These are phyloP conservation scores for Stramonita haemastoma DNA, from an alignment of 2,888 invertebrate genomes.

Conservation along the genomic window DNA sequence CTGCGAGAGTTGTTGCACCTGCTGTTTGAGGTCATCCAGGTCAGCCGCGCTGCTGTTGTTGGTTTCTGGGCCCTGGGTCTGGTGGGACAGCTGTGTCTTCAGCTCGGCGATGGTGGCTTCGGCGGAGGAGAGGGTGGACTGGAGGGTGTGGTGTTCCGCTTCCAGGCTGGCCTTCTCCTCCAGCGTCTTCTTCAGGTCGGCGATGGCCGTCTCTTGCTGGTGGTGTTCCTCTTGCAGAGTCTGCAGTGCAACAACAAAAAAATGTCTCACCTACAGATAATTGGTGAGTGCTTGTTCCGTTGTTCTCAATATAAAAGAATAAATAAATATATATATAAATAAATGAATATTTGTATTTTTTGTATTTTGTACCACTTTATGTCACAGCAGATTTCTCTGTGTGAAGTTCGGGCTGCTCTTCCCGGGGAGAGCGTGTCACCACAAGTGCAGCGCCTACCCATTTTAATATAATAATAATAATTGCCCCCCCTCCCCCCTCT, in stretches of 20 bases:
- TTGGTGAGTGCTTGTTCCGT: no score
- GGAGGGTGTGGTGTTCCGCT: slow-evolving; percentile 38
- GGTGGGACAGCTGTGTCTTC: slow-evolving; percentile 10
- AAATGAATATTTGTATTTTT: no score
- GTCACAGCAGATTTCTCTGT: no score
- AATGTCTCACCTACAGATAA: neutral
- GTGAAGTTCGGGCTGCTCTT: no score
- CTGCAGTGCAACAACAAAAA: neutral
- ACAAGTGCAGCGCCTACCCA: no score
- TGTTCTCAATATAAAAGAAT: no score
- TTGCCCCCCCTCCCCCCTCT: no score
- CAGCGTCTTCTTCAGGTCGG: slow-evolving; percentile 14
- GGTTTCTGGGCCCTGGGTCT: slow-evolving; percentile 18
- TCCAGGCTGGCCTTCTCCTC: slow-evolving; percentile 31
- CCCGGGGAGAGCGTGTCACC: no score
- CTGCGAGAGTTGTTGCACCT: slow-evolving; percentile 45
- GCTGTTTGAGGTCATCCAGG: slow-evolving; percentile 10
- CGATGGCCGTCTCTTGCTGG: slow-evolving; percentile 26
- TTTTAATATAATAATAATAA: no score
- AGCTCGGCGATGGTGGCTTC: slow-evolving; percentile 40
- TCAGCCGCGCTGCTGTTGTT: slow-evolving; percentile 36
- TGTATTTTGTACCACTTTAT: no score
- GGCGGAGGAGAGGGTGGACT: slow-evolving; percentile 2
- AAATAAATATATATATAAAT: no score
- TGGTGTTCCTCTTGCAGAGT: neutral